Evolutionary conservation across 1,140 invertebrate species (phyloP).

Genomic region (Drosophila takahashii): DNA sequence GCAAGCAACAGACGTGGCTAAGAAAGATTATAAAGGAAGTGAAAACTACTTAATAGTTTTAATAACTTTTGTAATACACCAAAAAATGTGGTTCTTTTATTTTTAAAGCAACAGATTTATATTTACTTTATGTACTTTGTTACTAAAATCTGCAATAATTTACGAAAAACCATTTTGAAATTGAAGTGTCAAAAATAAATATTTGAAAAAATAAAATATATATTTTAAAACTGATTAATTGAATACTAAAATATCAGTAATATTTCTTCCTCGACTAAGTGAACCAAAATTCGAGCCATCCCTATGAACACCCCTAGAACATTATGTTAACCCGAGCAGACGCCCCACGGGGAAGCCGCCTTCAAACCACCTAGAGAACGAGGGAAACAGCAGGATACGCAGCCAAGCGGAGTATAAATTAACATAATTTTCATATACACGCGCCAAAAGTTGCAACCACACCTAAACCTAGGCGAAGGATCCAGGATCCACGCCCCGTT

Average conservation of each 20-base stretch:
- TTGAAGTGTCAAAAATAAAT: no score
- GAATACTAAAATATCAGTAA: no score
- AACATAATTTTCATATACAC: constrained; percentile 77
- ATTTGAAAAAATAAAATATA: no score
- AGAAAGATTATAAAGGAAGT: constrained; percentile 2
- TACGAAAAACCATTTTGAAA: no score
- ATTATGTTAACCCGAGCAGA: constrained; percentile 38
- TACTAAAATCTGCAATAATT: no score
- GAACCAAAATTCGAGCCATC: not conserved
- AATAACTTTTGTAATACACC: no score
- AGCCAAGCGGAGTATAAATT: constrained; percentile 58
- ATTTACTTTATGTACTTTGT: no score
- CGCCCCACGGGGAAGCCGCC: constrained; percentile 16
- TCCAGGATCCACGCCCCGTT: constrained; percentile 19
- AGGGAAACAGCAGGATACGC: constrained; percentile 36
- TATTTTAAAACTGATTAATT: no score
- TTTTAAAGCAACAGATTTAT: not conserved
- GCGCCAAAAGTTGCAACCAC: constrained; percentile 57
- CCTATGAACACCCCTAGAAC: constrained; percentile 6
- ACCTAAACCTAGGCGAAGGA: constrained; percentile 34
- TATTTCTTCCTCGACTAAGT: not conserved
- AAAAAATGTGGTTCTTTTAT: not conserved
- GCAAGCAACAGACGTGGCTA: constrained; percentile 47
- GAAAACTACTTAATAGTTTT: no score
- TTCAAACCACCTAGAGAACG: constrained; percentile 32